Evolutionary conservation across 2,888 invertebrate species (phyloP).

Genomic region (Brenthis hecate): DNA sequence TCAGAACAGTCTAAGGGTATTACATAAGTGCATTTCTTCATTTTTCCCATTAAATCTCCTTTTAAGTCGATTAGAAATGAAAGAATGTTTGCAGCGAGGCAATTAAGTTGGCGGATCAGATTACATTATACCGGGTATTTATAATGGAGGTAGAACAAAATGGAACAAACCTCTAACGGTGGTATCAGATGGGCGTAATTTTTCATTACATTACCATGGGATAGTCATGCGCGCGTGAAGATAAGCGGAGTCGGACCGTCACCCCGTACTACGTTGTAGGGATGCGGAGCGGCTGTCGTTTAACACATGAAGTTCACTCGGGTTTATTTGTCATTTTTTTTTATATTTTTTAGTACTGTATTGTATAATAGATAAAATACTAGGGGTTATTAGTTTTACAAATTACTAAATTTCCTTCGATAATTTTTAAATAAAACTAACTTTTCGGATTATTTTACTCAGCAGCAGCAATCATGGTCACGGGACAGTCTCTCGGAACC

Average conservation of each 20-base stretch:
- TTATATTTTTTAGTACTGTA: not conserved
- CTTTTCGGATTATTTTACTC: too few species aligned
- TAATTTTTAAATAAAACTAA: too few species aligned
- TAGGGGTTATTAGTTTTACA: too few species aligned
- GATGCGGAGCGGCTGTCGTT: conserved; percentile 42
- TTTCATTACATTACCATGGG: conserved; percentile 81
- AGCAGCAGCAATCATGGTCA: too few species aligned
- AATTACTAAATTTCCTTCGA: too few species aligned
- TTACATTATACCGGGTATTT: conserved; percentile 41
- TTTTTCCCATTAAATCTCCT: conserved; percentile 32
- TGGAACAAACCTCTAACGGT: conserved; percentile 42
- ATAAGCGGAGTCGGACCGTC: conserved; percentile 62
- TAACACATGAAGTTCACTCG: conserved; percentile 6
- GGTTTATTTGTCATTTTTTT: not conserved
- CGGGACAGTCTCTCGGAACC: too few species aligned
- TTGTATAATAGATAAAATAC: not conserved
- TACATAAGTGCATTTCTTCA: conserved; percentile 31
- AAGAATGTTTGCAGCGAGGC: conserved; percentile 33
- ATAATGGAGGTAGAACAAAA: conserved; percentile 38
- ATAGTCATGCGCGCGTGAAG: conserved; percentile 77
- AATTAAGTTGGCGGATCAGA: conserved; percentile 41
- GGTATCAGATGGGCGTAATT: conserved; percentile 78
- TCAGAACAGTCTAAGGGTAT: not conserved
- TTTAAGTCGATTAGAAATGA: conserved; percentile 34
- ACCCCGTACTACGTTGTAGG: conserved; percentile 57